Evolutionary conservation across 2,113 vertebrate species (phyloP), one percentile per base, ranked within the genome.

Genomic region (Pogona vitticeps): DNA sequence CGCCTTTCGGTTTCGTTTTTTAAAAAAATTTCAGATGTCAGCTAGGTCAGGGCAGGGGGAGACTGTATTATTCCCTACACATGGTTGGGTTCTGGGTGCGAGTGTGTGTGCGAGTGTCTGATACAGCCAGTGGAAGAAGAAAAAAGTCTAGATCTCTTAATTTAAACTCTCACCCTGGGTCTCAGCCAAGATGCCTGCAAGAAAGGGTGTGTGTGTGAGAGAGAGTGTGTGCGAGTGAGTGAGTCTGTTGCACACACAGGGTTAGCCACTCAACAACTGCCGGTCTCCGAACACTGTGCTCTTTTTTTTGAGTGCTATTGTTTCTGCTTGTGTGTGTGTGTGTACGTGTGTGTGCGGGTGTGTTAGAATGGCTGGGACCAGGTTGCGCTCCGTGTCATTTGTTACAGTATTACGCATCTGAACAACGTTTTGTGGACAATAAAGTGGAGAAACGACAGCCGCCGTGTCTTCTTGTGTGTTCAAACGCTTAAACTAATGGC

Each of bases 391-490:
- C 8, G 78, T 92, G 93, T 94, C 91, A 31, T 91, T 52, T 42
- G 94, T 96, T 94, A 96, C 96, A 96, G 96, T 97, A 96, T 97
- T 96, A 96, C 91, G 95, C 94, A 95, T 96, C 94, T 88, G 83
- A 94, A 96, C 95, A 95, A 93, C 94, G 83, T 94, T 86, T 73
- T 92, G 93, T 88, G 36, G 88, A 95, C 93, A 96, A 97, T 97
- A 97, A 97, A 97, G 91, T 88, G 86, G 95, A 88, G 90, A 85
- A 94, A 87, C 14, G 31, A 56, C 61, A 36, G 18, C 38, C 14
- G 1, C 10, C 10, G 38, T 12, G 36, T 9, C 17, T 58, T 33
- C 28, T 6, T 52, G 10, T 52, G 46, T 52, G 5, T 52, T 52
- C 10, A 10, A 52, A 52, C 46, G n/a, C n/a, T n/a, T n/a, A n/a